Evolutionary conservation across 2,888 invertebrate genomes (phyloP), one percentile per base, ranked within the genome.

Genomic region (Drosophila seclusa): DNA sequence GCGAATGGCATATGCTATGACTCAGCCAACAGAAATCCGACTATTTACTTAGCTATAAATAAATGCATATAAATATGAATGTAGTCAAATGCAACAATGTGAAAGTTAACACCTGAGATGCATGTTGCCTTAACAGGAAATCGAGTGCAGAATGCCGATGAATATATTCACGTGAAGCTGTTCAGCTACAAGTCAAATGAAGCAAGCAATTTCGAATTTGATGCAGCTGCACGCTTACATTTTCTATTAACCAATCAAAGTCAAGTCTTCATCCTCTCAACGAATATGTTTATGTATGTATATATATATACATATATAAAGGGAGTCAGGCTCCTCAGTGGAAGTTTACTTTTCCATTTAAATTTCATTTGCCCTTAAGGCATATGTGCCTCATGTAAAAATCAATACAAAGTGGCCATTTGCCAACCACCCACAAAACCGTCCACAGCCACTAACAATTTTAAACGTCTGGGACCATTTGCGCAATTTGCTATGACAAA

Each of bases 361-460:
- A 66, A 81, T 78, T 54, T 68, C 72, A 76, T 72, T 82, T 68
- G 55, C 27, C 54, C 53, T 45, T n/a, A 53, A 32, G 61, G 50
- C 36, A 18, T 11, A 7, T 54, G 2, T 38, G 34, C 27, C 24
- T 4, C 54, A 27, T 13, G 32, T 18, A 11, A 29, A 45, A 45
- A 45, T 45, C 45, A 45, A 45, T 45, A 45, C 7, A 45, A 21
- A 45, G 16, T 27, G n/a, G 16, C 49, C 40, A 45, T 21, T 21
- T 13, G 13, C 21, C 3, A 42, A 7, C 21, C 45, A 42, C 29
- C 57, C 57, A 18, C 31, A 31, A 32, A 24, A 8, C 45, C 45
- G 8, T 1, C 2, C 24, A 36, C 36, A 36, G 24, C 6, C 54
- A 11, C 16, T 24, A 6, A 24, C 18, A 36, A 54, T 36, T 36